Evolutionary conservation across 2,113 vertebrate genomes (phyloP).

Genomic region (Prunella fulvescens): DNA sequence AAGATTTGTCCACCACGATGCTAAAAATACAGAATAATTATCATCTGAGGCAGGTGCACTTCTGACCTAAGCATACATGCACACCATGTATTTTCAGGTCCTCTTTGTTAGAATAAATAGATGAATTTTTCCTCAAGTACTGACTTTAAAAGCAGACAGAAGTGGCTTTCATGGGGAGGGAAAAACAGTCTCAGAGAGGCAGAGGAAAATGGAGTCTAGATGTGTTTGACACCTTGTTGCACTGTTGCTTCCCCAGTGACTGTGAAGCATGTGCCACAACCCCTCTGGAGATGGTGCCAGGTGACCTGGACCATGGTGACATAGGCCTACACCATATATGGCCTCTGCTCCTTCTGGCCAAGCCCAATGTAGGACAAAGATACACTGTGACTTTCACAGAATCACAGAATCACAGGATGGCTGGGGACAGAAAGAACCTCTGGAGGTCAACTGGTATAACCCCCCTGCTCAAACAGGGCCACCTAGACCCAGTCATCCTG

Average conservation of each 20-base stretch:
- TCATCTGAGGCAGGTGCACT: conserved; percentile 48
- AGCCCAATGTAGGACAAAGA: background rate
- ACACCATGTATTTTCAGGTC: conserved; percentile 22
- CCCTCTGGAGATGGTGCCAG: background rate
- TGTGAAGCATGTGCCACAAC: background rate
- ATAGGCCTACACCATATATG: background rate
- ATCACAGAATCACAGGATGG: background rate
- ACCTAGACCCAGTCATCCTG: background rate
- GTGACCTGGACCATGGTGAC: background rate
- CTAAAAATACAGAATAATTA: conserved; percentile 64
- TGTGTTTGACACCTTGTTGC: background rate
- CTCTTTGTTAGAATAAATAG: background rate
- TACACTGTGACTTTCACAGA: background rate
- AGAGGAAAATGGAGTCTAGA: background rate
- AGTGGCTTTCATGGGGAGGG: background rate
- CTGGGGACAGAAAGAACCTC: background rate
- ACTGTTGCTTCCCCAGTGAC: background rate
- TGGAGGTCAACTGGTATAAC: background rate
- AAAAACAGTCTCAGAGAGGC: background rate
- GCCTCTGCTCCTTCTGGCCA: background rate
- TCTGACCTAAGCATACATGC: conserved; percentile 36
- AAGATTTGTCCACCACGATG: conserved; percentile 41
- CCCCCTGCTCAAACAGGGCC: background rate
- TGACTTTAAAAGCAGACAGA: background rate
- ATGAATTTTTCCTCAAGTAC: background rate